These are phyloP conservation scores for Agrochola lychnidis DNA, from an alignment of 2,888 invertebrate species.

Conservation along the genomic window DNA sequence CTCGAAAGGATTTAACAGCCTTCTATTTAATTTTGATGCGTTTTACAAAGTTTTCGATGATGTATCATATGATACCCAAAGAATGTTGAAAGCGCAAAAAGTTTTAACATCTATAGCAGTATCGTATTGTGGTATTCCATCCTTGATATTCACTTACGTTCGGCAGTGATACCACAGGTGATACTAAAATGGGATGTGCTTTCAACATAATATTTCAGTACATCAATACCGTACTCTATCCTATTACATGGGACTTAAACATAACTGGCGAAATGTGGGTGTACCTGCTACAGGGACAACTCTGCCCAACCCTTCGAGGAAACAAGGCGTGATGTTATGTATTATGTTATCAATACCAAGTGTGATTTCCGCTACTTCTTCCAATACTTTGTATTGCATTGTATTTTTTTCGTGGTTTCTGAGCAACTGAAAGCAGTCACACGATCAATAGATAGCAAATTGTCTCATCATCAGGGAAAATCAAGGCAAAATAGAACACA, in stretches of 20 bases:
- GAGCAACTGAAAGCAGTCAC: conserved; percentile 70
- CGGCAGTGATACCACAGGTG: not conserved
- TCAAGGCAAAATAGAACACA: not conserved
- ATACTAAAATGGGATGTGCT: not conserved
- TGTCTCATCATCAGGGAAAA: conserved; percentile 9
- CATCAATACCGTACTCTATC: too few species aligned
- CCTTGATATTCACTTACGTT: not conserved
- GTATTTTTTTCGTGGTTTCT: conserved; percentile 64
- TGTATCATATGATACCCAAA: conserved; percentile 25
- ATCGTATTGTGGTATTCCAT: not conserved
- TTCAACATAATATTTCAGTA: conserved; percentile 9
- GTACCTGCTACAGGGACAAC: too few species aligned
- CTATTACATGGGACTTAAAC: too few species aligned
- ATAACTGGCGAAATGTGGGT: too few species aligned
- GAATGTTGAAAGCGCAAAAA: conserved; percentile 44
- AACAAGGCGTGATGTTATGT: too few species aligned
- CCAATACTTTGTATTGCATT: conserved; percentile 66
- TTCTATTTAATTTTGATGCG: conserved; percentile 53
- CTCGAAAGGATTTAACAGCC: conserved; percentile 45
- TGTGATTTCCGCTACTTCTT: conserved; percentile 64
- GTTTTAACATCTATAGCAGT: conserved; percentile 8
- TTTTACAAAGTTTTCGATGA: conserved; percentile 38
- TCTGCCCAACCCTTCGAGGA: too few species aligned
- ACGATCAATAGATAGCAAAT: conserved; percentile 57
- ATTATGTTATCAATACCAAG: too few species aligned